Evolutionary conservation across 2,797 vertebrate species (phyloP).

Genomic region (Poecilia wingei): DNA sequence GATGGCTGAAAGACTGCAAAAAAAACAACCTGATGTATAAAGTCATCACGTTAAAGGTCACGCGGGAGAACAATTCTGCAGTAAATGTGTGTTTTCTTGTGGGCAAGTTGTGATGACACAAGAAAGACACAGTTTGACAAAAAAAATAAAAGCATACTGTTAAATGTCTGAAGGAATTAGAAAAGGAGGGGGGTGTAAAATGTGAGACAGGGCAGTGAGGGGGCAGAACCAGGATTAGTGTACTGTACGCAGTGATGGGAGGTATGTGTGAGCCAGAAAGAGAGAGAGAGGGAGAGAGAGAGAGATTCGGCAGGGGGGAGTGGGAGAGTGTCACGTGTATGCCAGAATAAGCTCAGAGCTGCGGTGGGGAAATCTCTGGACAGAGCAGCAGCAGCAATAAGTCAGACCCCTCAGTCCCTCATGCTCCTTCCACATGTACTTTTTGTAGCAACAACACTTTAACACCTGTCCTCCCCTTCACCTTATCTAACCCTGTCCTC

Average conservation of each 20-base stretch:
- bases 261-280: slow-evolving; percentile 38
- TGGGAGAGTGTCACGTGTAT: slow-evolving; percentile 68
- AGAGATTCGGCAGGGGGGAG: slow-evolving; percentile 23
- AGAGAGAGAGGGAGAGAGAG: slow-evolving; percentile 25
- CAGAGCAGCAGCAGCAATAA: slow-evolving; percentile 43
- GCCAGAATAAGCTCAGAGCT: slow-evolving; percentile 67
- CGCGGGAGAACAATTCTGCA: slow-evolving; percentile 28
- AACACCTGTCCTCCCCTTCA: slow-evolving; percentile 57
- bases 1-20: neutral
- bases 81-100: slow-evolving; percentile 30
- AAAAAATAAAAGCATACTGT: slow-evolving; percentile 17
- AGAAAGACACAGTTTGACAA: slow-evolving; percentile 5
- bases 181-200: slow-evolving; percentile 39
- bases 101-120: slow-evolving; percentile 21
- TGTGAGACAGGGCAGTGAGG: slow-evolving; percentile 41
- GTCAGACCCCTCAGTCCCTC: slow-evolving; percentile 50
- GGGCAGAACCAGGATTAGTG: slow-evolving; percentile 59
- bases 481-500: slow-evolving; percentile 39
- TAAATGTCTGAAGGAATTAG: slow-evolving; percentile 46
- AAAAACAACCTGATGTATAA: neutral
- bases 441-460: slow-evolving; percentile 42
- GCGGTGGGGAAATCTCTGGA: slow-evolving; percentile 57
- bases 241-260: slow-evolving; percentile 47
- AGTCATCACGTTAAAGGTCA: slow-evolving; percentile 22
- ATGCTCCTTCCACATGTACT: slow-evolving; percentile 54